Conservation (phyloP, 2,888 invertebrate genomes). For the Sialis fuliginosa region DNA sequence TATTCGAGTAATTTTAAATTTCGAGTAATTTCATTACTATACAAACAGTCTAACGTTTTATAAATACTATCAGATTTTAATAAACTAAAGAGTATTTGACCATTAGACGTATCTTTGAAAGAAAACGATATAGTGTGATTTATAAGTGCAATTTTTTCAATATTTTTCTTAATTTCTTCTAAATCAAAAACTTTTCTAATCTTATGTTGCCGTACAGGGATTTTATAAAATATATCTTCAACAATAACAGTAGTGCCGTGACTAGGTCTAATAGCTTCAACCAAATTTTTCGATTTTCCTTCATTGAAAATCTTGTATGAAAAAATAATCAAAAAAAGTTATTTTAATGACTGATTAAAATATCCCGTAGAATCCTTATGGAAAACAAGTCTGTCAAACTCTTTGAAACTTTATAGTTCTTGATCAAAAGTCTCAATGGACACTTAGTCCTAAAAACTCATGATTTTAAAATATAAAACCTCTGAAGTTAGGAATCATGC, state of each 20-base stretch:
- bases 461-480: too few relatives aligned
- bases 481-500: too few relatives aligned
- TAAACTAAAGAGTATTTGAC: conserved; percentile 38
- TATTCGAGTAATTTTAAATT: conserved; percentile 23
- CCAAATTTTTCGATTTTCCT: conserved; percentile 6
- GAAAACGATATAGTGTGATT: conserved; percentile 47
- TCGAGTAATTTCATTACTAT: conserved; percentile 23
- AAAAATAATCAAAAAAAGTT: too few relatives aligned
- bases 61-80: conserved; percentile 34
- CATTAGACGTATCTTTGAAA: conserved; percentile 43
- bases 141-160: conserved; percentile 45
- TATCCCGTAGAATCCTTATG: too few relatives aligned
- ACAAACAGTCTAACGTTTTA: conserved; percentile 30
- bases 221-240: conserved; percentile 41
- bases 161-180: conserved; percentile 34
- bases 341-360: too few relatives aligned
- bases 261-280: conserved; percentile 33
- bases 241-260: conserved; percentile 56
- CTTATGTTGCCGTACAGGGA: conserved; percentile 39
- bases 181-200: conserved; percentile 34
- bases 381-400: too few relatives aligned
- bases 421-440: too few relatives aligned
- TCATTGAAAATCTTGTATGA: background rate
- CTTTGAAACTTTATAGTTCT: too few relatives aligned
- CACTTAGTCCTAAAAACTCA: too few relatives aligned